Percentiles rank a stretch among this genome's conserved stretches.
phyloP scores from a whole-genome alignment of 2,797 vertebrate species.

The Zenarchopterus dispar region DNA sequence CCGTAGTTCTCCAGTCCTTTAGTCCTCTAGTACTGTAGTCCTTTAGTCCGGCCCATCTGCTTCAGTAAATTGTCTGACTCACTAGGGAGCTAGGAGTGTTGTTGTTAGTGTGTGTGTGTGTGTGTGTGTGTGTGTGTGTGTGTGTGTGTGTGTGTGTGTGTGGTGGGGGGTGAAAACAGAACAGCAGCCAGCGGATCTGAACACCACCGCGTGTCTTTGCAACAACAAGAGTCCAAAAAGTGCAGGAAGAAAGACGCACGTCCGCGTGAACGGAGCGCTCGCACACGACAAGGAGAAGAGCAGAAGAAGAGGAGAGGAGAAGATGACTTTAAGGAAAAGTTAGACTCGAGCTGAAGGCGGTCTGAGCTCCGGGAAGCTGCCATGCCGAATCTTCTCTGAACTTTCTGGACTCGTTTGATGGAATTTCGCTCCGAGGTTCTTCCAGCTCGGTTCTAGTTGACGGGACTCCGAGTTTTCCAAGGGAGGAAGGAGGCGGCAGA shows the following conservation, averaged over 20 bases:
- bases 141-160: neutral
- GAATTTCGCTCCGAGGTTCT: conserved; percentile 42
- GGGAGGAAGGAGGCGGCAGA: conserved; percentile 23
- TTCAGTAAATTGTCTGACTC: conserved; percentile 83
- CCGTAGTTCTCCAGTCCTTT: no score
- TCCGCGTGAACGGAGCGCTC: neutral
- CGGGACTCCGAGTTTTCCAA: conserved; percentile 24
- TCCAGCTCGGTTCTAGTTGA: conserved; percentile 27
- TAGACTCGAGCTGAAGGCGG: no score
- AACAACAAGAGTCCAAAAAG: conserved; percentile 46
- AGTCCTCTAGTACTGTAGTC: no score
- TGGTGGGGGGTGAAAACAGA: conserved; percentile 82
- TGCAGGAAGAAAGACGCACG: neutral
- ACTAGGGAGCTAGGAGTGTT: conserved; percentile 59
- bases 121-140: neutral
- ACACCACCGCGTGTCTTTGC: conserved; percentile 68
- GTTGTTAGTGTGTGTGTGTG: no score
- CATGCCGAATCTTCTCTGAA: conserved; percentile 43
- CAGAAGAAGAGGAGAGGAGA: no score
- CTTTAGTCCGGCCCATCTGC: conserved; percentile 73
- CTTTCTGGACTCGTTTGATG: conserved; percentile 63
- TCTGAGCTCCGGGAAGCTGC: no score
- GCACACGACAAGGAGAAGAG: neutral
- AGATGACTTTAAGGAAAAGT: no score
- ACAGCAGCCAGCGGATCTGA: conserved; percentile 81